These are phyloP conservation scores for Zaprionus inermis DNA, from an alignment of 1,140 invertebrate species.

Conservation along the genomic window DNA sequence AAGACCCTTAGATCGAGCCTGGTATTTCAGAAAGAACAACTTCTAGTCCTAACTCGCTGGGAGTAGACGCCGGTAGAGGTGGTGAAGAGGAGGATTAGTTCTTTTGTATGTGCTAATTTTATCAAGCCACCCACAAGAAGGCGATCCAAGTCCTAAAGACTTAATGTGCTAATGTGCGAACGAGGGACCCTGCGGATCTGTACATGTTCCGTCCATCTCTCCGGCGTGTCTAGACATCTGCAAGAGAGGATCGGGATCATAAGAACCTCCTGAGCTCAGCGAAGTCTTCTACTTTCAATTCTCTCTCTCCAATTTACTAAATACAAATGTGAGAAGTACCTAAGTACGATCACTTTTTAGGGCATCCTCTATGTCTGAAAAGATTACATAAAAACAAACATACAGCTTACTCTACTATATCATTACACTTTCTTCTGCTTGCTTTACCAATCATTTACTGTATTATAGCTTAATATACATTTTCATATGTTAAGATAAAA, in stretches of 20 bases:
- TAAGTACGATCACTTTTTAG: background rate
- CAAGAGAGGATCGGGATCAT: constrained; percentile 56
- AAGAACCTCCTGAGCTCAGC: constrained; percentile 46
- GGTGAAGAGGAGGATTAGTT: constrained; percentile 40
- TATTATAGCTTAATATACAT: background rate
- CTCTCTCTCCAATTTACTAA: constrained; percentile 4
- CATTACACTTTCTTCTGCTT: background rate
- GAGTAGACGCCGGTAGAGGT: constrained; percentile 58
- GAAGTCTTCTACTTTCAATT: constrained; percentile 25
- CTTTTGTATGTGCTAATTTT: constrained; percentile 39
- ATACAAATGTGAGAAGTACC: background rate
- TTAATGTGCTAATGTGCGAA: constrained; percentile 51
- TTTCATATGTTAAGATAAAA: background rate
- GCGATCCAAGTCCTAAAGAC: constrained; percentile 46
- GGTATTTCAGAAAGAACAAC: constrained; percentile 22
- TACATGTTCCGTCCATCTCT: constrained; percentile 29
- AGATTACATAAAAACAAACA: too few species aligned
- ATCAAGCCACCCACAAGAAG: constrained; percentile 52
- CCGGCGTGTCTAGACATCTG: background rate
- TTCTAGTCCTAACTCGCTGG: constrained; percentile 45
- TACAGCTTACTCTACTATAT: background rate
- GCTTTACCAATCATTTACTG: background rate
- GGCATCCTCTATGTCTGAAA: too few species aligned
- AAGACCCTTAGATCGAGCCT: constrained; percentile 36
- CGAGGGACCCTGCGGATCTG: constrained; percentile 46